phyloP scores from a whole-genome alignment of 2,888 invertebrate genomes.

The Drosophila sordidula region DNA sequence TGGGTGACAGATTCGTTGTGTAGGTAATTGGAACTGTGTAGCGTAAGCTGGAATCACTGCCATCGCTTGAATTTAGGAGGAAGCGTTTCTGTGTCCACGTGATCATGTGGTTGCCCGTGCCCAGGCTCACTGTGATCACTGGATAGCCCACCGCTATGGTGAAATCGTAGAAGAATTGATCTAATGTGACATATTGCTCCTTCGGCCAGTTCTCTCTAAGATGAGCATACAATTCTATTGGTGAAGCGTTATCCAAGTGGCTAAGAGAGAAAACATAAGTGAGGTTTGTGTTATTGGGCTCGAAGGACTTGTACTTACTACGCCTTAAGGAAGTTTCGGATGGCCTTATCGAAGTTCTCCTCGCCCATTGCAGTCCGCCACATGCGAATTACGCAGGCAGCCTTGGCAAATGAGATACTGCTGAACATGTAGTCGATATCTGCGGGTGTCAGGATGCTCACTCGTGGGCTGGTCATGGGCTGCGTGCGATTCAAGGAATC shows the following conservation, averaged over 20 bases:
- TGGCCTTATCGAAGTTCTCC: constrained; percentile 86
- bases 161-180: constrained; percentile 86
- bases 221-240: constrained; percentile 86
- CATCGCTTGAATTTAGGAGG: constrained; percentile 58
- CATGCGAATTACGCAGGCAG: constrained; percentile 89
- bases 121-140: constrained; percentile 86
- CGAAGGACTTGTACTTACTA: constrained; percentile 79
- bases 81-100: constrained; percentile 68
- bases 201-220: constrained; percentile 83
- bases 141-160: constrained; percentile 89
- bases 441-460: constrained; percentile 86
- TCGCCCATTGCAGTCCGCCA: constrained; percentile 87
- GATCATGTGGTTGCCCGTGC: constrained; percentile 18
- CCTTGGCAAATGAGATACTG: constrained; percentile 88
- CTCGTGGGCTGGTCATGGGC: constrained; percentile 86
- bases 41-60: constrained; percentile 51
- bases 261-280: neutral
- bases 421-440: constrained; percentile 87
- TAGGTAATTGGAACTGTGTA: constrained; percentile 82
- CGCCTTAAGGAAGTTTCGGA: constrained; percentile 86
- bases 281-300: too few relatives aligned
- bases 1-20: constrained; percentile 54
- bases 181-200: constrained; percentile 75
- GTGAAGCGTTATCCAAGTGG: constrained; percentile 82
- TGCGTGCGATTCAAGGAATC: constrained; percentile 87